These are phyloP conservation scores for Adelphocoris suturalis DNA, from an alignment of 2,888 invertebrate genomes.

Conservation along the genomic window DNA sequence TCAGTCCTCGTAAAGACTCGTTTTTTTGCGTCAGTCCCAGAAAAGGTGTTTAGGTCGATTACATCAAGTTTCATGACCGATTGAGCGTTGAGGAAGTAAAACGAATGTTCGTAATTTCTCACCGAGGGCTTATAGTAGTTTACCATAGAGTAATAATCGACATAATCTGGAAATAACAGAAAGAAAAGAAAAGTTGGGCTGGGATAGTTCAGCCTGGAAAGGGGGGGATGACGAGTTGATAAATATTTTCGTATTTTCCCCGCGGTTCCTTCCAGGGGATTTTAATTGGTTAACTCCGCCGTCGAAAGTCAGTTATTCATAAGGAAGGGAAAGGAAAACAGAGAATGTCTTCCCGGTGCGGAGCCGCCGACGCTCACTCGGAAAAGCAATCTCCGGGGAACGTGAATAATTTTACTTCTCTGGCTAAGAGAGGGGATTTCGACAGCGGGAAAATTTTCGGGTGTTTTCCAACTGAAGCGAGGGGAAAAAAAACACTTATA, in stretches of 20 bases:
- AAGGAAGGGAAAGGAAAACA: slow-evolving; percentile 5
- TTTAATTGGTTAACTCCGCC: slow-evolving; percentile 31
- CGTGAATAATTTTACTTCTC: slow-evolving; percentile 22
- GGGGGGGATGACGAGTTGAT: neutral
- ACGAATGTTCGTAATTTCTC: too few species aligned
- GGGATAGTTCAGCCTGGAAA: too few species aligned
- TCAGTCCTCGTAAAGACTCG: too few species aligned
- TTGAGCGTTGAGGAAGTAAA: too few species aligned
- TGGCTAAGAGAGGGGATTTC: neutral
- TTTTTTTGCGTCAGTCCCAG: too few species aligned
- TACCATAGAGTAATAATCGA: too few species aligned
- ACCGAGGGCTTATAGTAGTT: too few species aligned
- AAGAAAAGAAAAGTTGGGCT: too few species aligned
- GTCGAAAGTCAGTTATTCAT: slow-evolving; percentile 27
- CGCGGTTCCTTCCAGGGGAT: slow-evolving; percentile 6
- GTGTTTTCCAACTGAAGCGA: neutral
- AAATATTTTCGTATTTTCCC: neutral
- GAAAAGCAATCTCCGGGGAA: slow-evolving; percentile 42
- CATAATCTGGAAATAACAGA: too few species aligned
- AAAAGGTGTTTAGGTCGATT: too few species aligned
- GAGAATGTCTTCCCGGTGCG: slow-evolving; percentile 36
- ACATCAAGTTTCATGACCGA: too few species aligned
- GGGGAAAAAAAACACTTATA: too few species aligned
- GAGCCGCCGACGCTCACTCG: neutral
- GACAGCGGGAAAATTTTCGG: neutral